Conservation (phyloP, 2,797 vertebrate genomes). For the Myotis findleyi region DNA sequence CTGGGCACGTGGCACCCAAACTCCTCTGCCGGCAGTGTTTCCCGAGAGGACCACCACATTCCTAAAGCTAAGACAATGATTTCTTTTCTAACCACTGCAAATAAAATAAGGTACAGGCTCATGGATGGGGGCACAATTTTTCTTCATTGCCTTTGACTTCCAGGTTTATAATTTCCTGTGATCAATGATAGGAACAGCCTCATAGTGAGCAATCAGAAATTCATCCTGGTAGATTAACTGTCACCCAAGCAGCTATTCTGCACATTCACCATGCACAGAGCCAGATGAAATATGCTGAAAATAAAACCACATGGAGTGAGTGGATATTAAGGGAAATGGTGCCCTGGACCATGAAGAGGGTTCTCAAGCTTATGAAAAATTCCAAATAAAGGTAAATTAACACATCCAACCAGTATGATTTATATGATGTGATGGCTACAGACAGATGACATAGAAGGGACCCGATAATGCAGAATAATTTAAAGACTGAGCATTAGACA, state of each 20-base stretch:
- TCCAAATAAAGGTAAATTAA: neutral
- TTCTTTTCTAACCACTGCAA: neutral
- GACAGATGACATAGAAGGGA: neutral
- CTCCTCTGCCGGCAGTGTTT: neutral
- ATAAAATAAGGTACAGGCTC: neutral
- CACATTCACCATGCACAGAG: neutral
- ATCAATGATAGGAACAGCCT: neutral
- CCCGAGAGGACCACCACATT: neutral
- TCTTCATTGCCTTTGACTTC: neutral
- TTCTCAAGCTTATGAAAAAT: neutral
- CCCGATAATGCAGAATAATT: neutral
- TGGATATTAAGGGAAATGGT: neutral
- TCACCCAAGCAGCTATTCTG: neutral
- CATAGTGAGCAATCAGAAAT: slow-evolving; percentile 4
- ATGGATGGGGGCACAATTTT: rapidly evolving
- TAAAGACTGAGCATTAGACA: slow-evolving; percentile 1
- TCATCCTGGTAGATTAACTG: neutral
- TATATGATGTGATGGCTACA: rapidly evolving
- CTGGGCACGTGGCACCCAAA: neutral
- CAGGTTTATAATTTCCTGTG: neutral
- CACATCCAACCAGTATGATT: neutral
- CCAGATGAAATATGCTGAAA: neutral
- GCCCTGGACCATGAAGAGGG: neutral
- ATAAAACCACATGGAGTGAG: neutral
- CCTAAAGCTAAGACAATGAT: neutral